A percentile compares a stretch with the other conserved stretches of the same genome.
These are phyloP conservation scores for Dryas iulia DNA, from an alignment of 1,140 invertebrate genomes.

Conservation along the genomic window DNA sequence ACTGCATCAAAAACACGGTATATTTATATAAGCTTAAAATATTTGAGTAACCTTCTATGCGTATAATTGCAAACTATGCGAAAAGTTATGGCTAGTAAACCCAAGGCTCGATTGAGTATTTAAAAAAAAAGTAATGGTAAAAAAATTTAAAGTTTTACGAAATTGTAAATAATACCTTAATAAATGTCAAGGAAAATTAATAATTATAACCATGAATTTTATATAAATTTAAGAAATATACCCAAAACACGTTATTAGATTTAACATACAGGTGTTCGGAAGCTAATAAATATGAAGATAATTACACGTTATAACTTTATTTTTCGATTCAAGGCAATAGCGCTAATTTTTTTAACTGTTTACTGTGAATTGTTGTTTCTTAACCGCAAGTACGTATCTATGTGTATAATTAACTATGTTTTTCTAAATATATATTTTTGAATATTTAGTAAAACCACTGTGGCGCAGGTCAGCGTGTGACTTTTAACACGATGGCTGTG, in stretches of 20 bases:
- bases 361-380: background rate
- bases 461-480: no score
- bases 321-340: conserved; percentile 18
- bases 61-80: background rate
- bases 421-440: no score
- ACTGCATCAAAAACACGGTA: background rate
- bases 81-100: background rate
- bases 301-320: conserved; percentile 28
- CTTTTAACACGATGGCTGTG: no score
- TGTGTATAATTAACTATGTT: background rate
- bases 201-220: conserved; percentile 24
- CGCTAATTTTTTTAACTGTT: background rate
- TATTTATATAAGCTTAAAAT: background rate
- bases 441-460: no score
- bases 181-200: conserved; percentile 53
- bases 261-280: conserved; percentile 31
- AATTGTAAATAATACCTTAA: conserved; percentile 14
- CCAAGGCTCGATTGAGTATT: conserved; percentile 14
- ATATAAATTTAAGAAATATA: background rate
- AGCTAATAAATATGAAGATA: conserved; percentile 38
- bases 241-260: conserved; percentile 19
- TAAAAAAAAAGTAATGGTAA: conserved; percentile 13
- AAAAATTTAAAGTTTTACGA: conserved; percentile 4
- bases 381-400: background rate
- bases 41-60: background rate